phyloP scores from a whole-genome alignment of 2,797 vertebrate genomes.

The Ispidina lecontei region DNA sequence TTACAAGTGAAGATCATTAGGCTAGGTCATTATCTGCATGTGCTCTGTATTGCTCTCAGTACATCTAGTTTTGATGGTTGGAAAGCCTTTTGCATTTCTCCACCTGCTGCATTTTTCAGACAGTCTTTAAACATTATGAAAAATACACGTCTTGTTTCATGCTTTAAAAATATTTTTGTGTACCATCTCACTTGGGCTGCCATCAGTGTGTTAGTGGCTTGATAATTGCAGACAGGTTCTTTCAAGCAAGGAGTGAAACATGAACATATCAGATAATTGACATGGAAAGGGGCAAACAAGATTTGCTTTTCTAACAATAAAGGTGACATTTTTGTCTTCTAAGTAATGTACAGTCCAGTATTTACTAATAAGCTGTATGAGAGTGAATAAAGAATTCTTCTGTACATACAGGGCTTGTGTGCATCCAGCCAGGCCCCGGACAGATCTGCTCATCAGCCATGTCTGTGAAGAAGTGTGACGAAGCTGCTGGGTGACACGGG shows the following conservation, averaged over 20 bases:
- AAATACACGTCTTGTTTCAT: not conserved
- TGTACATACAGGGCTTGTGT: not conserved
- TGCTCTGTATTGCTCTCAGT: not conserved
- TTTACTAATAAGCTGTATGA: not conserved
- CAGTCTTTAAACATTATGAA: not conserved
- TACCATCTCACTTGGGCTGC: not conserved
- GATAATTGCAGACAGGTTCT: not conserved
- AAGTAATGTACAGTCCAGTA: not conserved
- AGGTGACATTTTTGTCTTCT: not conserved
- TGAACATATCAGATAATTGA: not conserved
- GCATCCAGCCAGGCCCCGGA: not conserved
- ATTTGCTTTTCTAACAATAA: not conserved
- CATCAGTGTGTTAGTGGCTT: not conserved
- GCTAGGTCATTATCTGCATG: not conserved
- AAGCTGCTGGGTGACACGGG: not conserved
- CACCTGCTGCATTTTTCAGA: not conserved
- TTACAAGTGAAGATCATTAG: not conserved
- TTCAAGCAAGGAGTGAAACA: not conserved
- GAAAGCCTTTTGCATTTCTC: slow-evolving; percentile 1
- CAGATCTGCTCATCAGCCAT: not conserved
- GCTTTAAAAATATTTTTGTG: not conserved
- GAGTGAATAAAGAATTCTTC: not conserved
- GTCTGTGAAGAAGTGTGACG: not conserved
- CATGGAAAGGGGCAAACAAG: not conserved
- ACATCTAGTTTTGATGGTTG: not conserved